Evolutionary conservation across 2,113 vertebrate genomes (phyloP).

Genomic region (Origma solitaria): DNA sequence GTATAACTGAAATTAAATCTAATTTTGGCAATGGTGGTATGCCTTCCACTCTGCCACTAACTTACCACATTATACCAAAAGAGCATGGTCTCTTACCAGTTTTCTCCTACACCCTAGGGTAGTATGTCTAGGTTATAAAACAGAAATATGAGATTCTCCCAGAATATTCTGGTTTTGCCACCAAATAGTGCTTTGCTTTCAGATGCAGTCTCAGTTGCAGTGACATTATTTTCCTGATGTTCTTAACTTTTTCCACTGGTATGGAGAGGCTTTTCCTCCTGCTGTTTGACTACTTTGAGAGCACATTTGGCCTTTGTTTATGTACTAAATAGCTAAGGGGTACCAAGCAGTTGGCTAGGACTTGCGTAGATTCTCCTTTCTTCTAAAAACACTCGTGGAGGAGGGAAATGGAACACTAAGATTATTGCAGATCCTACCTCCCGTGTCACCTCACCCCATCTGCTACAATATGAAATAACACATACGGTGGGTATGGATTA

Average conservation of each 20-base stretch:
- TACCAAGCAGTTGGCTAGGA: neutral
- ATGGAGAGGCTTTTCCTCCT: neutral
- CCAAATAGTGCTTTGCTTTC: neutral
- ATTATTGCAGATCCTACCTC: neutral
- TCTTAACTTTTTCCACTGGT: neutral
- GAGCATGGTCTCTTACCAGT: neutral
- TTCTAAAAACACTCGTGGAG: neutral
- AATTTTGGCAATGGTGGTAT: neutral
- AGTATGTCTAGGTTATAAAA: neutral
- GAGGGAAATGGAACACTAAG: neutral
- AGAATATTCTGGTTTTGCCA: neutral
- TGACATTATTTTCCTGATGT: neutral
- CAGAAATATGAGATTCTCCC: neutral
- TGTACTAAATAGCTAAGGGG: neutral
- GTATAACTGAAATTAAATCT: neutral
- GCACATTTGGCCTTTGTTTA: neutral
- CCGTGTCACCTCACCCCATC: neutral
- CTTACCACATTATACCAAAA: neutral
- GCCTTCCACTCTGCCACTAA: neutral
- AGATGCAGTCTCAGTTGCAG: neutral
- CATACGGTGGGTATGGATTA: accelerated
- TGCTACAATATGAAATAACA: neutral
- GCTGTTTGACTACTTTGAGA: neutral
- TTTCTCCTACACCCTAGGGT: neutral
- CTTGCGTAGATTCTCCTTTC: neutral